phyloP scores from a whole-genome alignment of 2,888 invertebrate species.

The Sinodicranocentrus sp. region DNA sequence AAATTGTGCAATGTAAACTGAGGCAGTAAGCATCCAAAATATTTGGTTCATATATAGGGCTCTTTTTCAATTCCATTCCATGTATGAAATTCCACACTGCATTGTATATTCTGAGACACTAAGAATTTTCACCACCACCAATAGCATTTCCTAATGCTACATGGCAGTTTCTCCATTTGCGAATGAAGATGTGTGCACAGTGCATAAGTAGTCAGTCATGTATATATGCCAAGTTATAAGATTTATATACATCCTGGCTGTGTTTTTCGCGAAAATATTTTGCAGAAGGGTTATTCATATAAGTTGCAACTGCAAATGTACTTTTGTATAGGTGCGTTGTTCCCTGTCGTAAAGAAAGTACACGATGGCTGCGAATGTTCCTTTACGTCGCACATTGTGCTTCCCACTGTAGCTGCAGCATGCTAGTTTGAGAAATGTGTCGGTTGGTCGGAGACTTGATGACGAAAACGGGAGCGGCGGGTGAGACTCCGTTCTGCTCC shows the following conservation, averaged over 20 bases:
- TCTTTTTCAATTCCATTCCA: neutral
- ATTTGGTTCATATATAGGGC: too few relatives aligned
- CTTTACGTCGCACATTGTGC: neutral
- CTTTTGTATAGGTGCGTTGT: neutral
- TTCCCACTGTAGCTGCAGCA: neutral
- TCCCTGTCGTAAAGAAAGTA: neutral
- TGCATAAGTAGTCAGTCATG: too few relatives aligned
- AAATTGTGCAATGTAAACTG: neutral
- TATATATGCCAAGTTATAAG: too few relatives aligned
- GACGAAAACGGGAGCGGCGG: constrained; percentile 66
- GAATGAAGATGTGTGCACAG: too few relatives aligned
- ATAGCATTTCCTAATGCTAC: neutral
- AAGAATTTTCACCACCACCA: constrained; percentile 16
- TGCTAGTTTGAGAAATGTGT: neutral
- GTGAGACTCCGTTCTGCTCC: neutral
- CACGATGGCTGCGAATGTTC: neutral
- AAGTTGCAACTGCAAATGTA: too few relatives aligned
- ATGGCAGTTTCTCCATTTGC: constrained; percentile 10
- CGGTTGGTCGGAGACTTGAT: constrained; percentile 54
- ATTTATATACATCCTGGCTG: too few relatives aligned
- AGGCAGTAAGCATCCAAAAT: neutral
- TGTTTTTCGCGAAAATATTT: constrained; percentile 31
- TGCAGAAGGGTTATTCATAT: constrained; percentile 4
- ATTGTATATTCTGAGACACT: neutral
- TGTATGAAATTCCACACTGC: constrained; percentile 50